Evolutionary conservation across 1,140 invertebrate genomes (phyloP), one percentile per base, ranked within the genome.

Genomic region (Solenopsis fugax): DNA sequence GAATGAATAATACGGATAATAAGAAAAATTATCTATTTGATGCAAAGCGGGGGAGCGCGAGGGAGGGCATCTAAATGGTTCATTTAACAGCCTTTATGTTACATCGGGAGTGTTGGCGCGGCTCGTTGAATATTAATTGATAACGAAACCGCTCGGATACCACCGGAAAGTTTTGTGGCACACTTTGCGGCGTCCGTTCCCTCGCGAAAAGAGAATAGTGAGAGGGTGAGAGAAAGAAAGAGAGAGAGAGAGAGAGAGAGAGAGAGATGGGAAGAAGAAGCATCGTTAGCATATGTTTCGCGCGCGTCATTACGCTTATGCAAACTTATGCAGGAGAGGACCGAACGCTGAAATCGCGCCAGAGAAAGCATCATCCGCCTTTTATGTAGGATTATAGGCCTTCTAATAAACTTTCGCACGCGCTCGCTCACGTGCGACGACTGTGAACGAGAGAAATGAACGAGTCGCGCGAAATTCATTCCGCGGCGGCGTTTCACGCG

Each of bases 301-400:
- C 41, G 41, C 18, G 50, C 24, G 52, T 84, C 18, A 41, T 58
- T 48, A 34, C 12, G 13, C 21, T 58, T 54, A 45, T 12, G 48
- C 29, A 9, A 45, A 81, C 52, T 56, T 24, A 18, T 67, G 29
- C 18, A 50, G 21, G 16, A 56, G 4, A 56, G 9, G 1, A 48
- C 45, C 21, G 41, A 72, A 84, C 58, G 58, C 67, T 80, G 64
- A 86, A 88, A 84, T 91, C 78, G 71, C 73, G 18, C 41, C 73
- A 69, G 90, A 86, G 90, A 91, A 91, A 91, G 90, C 90, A 91
- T 89, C 64, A 84, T 86, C 84, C 86, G 86, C 67, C 50, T 89
- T 67, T 88, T 89, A 88, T 87, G 78, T 91, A 89, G 90, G 88
- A 91, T 89, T 89, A 89, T 89, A 91, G 81, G 89, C 78, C 89